Evolutionary conservation across 2,797 vertebrate species (phyloP), one percentile per base, ranked within the genome.

Genomic region (Lemur catta): DNA sequence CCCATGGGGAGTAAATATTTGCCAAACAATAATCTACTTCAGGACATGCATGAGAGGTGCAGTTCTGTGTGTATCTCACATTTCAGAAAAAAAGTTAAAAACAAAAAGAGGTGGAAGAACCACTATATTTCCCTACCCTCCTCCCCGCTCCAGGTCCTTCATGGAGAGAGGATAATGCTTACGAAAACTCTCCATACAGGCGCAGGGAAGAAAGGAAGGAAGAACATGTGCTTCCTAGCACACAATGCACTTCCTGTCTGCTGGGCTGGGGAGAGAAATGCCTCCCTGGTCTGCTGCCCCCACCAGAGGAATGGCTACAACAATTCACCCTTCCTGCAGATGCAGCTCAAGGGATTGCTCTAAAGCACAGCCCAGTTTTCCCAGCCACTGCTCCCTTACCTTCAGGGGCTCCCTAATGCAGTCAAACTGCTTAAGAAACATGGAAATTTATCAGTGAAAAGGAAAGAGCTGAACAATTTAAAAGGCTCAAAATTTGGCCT

Each of bases 211-310:
- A 74, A 72, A 89, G 84, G 84, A 97, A 96, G 97, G 95, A 97
- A 97, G 92, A 38, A n/a, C 79, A 76, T 5, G 28, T 2, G 26
- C 74, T 89, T 93, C 88, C 95, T 15, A 41, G 90, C 50, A 81
- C 87, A 88, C 90, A 87, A 43, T 48, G 85, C 71, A 11, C 76
- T 96, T 97, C 95, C 95, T 90, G 96, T 93, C 92, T 67, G 74
- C 88, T 41, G 76, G 79, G 41, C 72, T 2, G 35, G 24, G 50
- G 35, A 59, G 33, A 85, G 69, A 71, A 72, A 48, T 4, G 35
- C 84, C 65, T 93, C 43, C 15, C 26, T 48, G 72, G 59, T 17
- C 15, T 2, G 43, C 59, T 13, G 1, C 15, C 28, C 59, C 65
- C 0, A 13, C 63, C 48, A 28, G 57, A 75, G 35, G n/a, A 74